Conservation (phyloP, 2,797 vertebrate species). For the Telmatherina bonti region DNA sequence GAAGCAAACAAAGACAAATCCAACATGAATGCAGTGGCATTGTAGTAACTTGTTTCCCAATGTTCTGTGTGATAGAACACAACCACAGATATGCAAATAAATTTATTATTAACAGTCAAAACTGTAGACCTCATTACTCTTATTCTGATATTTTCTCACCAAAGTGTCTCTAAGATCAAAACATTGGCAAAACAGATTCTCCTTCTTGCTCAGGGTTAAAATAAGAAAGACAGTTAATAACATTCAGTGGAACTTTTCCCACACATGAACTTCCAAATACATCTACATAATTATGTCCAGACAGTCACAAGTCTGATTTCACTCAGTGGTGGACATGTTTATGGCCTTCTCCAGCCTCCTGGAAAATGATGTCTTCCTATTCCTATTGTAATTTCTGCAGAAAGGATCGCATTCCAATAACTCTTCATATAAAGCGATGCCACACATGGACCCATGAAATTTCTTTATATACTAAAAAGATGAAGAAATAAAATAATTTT, state of each 20-base stretch:
- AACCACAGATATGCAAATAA: not conserved
- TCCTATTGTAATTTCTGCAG: too few relatives aligned
- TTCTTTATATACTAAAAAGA: too few relatives aligned
- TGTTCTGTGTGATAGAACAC: not conserved
- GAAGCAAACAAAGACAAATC: conserved; percentile 22
- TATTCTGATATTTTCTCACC: too few relatives aligned
- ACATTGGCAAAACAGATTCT: not conserved
- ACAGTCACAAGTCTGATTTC: not conserved
- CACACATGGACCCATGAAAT: too few relatives aligned
- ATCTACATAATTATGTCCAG: not conserved
- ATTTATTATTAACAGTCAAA: not conserved
- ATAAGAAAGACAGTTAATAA: not conserved
- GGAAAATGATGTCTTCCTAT: too few relatives aligned
- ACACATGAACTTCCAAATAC: not conserved
- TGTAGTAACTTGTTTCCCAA: not conserved
- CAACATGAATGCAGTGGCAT: conserved; percentile 13
- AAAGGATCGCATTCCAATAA: too few relatives aligned
- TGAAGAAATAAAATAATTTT: too few relatives aligned
- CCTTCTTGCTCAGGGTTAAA: not conserved
- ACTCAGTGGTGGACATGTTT: too few relatives aligned
- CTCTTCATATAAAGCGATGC: too few relatives aligned
- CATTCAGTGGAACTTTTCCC: too few relatives aligned
- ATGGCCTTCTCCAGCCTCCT: too few relatives aligned
- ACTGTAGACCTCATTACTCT: not conserved
- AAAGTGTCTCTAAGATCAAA: not conserved